phyloP scores from a whole-genome alignment of 2,888 invertebrate genomes.

The Hipparchia semele region DNA sequence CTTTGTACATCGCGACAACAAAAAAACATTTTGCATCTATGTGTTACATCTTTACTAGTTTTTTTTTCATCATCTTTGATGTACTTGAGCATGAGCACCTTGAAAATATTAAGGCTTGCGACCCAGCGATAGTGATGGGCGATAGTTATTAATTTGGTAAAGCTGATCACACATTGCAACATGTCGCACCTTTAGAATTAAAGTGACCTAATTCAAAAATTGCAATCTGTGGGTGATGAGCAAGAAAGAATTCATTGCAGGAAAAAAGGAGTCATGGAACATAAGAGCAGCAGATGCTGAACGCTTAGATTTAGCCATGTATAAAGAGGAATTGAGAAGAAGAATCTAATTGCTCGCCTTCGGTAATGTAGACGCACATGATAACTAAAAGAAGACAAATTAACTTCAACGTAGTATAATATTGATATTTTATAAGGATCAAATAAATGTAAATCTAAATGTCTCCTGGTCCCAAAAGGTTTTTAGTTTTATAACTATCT shows the following conservation, averaged over 20 bases:
- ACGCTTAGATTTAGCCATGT: too few relatives aligned
- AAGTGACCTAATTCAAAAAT: too few relatives aligned
- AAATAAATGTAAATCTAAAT: not conserved
- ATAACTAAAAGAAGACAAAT: not conserved
- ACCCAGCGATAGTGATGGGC: constrained; percentile 45
- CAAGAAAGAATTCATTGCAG: too few relatives aligned
- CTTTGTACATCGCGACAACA: constrained; percentile 65
- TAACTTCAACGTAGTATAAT: not conserved
- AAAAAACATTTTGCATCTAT: constrained; percentile 76
- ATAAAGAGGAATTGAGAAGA: not conserved
- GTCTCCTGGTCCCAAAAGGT: not conserved
- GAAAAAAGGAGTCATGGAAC: too few relatives aligned
- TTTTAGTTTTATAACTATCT: not conserved
- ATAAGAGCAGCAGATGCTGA: too few relatives aligned
- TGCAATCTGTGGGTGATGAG: too few relatives aligned
- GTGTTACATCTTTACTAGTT: constrained; percentile 69
- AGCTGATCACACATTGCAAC: not conserved
- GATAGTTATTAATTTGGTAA: not conserved
- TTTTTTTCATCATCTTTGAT: constrained; percentile 53
- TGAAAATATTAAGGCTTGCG: constrained; percentile 46
- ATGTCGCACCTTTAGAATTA: too few relatives aligned
- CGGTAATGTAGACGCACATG: too few relatives aligned
- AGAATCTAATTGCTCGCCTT: not conserved
- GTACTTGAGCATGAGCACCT: constrained; percentile 61
- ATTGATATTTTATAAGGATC: too few relatives aligned